Base-by-base conservation (phyloP, 2,888 invertebrate genomes). In the Flexamia atlantica region DNA sequence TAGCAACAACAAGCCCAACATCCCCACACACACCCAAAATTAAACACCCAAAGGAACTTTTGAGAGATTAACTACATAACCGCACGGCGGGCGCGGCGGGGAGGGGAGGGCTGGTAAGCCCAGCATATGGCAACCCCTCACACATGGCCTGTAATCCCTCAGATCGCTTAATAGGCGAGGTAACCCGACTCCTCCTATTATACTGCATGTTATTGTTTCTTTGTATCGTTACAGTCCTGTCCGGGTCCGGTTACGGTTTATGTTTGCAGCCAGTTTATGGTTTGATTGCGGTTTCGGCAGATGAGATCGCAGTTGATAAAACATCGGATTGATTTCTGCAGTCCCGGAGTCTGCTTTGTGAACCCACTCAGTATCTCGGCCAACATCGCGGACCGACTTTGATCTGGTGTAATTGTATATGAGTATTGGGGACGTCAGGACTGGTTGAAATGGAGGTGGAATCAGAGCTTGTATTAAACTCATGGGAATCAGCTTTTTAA, bases 231-330 rank as follows among this genome's bases (percentile, higher is more conserved):
- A n/a, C 53, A 53, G 53, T 36, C 46, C 46, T 46, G 53, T 20
- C 64, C 28, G 9, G 64, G 14, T 64, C 64, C 64, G 64, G 64
- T 28, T 64, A 4, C 64, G 64, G 30, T 25, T 64, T 28, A 64
- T 64, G 64, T 64, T 64, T 28, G 64, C 3, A 64, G 25, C 64
- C 64, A 64, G 64, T 64, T 64, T 64, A 64, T 12, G 28, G 64
- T 64, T 30, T 64, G 64, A 64, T 64, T 28, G 64, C 64, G 64
- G 64, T 64, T 64, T 64, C 17, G 28, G 12, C 64, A 28, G 64
- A 64, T 64, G 64, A 28, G 64, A 64, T 64, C 64, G 64, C 64
- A 30, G 64, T 64, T 64, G 64, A 64, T 64, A 64, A 64, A 64
- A 64, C 64, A 64, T 64, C 64, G 64, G 64, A 64, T 64, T 64